Base-by-base conservation (phyloP, 1,140 invertebrate genomes). In the Vanessa atalanta region DNA sequence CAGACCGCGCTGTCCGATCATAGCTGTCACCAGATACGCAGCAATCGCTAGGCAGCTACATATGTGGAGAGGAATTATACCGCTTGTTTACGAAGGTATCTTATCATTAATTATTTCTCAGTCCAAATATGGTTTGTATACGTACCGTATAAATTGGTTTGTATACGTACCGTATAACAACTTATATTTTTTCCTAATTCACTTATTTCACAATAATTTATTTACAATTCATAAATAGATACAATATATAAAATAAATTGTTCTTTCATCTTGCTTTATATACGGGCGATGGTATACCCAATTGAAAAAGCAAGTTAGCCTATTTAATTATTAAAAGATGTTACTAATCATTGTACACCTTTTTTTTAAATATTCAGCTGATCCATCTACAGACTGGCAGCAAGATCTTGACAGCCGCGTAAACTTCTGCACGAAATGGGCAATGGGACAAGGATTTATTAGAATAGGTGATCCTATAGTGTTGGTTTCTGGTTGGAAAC, bases 1-100 rank as follows among this genome's bases (percentile, higher is more conserved):
- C 88, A 93, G 95, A 71, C 97, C 97, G 4, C 92, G 96, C 60
- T 97, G 97, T 87, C 97, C 97, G 0, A 96, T 98, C 55, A 94
- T 98, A 72, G 95, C 96, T 8, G 94, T 98, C 8, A 98, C 97
- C 0, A 92, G 97, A 78, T 94, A 95, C 77, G 70, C 77, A 3
- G 65, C 69, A 9, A 78, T 82, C 20, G 83, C 80, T 0, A 76
- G 78, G 64, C 79, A 83, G 53, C 63, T 83, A 72, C 82, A 85
- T 69, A 60, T 85, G 60, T 85, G 77, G 70, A 81, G 83, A 15
- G 83, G 82, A 14, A 75, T 83, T 23, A 81, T 85, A 9, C 83
- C 83, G 6, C 53, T 83, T 16, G 75, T 85, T 60, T 83, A 83
- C 78, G 83, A 83, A 82, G 75, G 83, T 82, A 64, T 69, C 7